These are phyloP conservation scores for Pelodiscus sinensis DNA, from an alignment of 2,113 vertebrate species.

Conservation along the genomic window DNA sequence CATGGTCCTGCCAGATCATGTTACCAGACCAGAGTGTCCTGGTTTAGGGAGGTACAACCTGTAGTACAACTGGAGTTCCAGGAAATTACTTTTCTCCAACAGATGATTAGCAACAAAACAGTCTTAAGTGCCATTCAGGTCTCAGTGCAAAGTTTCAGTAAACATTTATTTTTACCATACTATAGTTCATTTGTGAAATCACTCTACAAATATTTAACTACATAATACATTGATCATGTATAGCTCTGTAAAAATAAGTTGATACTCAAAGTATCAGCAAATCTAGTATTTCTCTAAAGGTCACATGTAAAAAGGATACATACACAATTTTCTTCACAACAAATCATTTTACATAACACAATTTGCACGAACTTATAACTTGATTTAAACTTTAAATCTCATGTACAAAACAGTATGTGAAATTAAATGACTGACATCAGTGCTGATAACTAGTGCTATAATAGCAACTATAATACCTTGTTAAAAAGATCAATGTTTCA, in stretches of 20 bases:
- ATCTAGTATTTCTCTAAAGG: neutral
- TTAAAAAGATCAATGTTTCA: neutral
- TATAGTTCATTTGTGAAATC: conserved; percentile 57
- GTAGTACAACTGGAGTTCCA: neutral
- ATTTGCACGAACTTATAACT: conserved; percentile 27
- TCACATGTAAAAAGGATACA: neutral
- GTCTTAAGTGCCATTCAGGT: rapidly evolving
- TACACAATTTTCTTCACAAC: neutral
- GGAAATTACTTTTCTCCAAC: neutral
- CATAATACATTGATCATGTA: conserved; percentile 36
- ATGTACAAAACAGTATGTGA: conserved; percentile 34
- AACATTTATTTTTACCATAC: conserved; percentile 72
- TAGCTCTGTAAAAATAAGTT: conserved; percentile 51
- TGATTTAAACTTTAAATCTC: neutral
- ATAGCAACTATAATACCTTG: neutral
- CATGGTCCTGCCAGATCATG: too few relatives aligned
- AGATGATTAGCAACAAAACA: neutral
- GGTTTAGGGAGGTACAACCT: too few relatives aligned
- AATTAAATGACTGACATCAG: neutral
- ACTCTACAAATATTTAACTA: conserved; percentile 66
- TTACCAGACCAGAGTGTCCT: too few relatives aligned
- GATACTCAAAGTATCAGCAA: conserved; percentile 2
- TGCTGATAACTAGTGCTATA: neutral
- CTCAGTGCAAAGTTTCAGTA: conserved; percentile 52
- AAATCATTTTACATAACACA: conserved; percentile 2